Conservation (phyloP, 2,113 vertebrate species). For the Elanoides forficatus region DNA sequence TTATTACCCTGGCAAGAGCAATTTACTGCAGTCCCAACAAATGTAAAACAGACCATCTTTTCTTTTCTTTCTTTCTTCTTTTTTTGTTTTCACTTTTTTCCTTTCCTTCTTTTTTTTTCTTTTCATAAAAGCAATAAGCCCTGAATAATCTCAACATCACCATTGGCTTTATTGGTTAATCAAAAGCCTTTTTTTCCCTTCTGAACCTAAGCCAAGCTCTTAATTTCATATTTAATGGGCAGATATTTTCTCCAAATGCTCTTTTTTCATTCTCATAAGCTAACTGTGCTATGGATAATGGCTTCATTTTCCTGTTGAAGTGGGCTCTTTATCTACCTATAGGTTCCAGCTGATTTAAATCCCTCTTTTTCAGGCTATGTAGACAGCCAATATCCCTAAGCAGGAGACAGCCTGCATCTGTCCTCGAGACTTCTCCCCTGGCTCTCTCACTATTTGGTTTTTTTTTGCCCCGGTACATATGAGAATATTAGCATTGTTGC, state of each 20-base stretch:
- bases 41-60: not conserved
- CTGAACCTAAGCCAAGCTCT: conserved; percentile 52
- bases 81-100: not conserved
- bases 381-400: not conserved
- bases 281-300: conserved; percentile 48
- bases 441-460: not conserved
- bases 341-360: conserved; percentile 54
- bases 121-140: conserved; percentile 22
- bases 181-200: conserved; percentile 37
- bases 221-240: conserved; percentile 58
- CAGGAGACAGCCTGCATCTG: not conserved
- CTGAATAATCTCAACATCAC: conserved; percentile 47
- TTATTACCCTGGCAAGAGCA: conserved; percentile 12
- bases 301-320: conserved; percentile 36
- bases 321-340: conserved; percentile 37
- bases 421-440: not conserved
- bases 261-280: conserved; percentile 54
- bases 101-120: not conserved
- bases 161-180: conserved; percentile 52
- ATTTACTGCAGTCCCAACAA: conserved; percentile 2
- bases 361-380: not conserved
- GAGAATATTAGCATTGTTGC: not conserved
- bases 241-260: conserved; percentile 62
- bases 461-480: not conserved
- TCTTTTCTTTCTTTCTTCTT: not conserved